A percentile compares a stretch with the other conserved stretches of the same genome.
Conservation (phyloP, 2,113 vertebrate species). For the Cavia porcellus region DNA sequence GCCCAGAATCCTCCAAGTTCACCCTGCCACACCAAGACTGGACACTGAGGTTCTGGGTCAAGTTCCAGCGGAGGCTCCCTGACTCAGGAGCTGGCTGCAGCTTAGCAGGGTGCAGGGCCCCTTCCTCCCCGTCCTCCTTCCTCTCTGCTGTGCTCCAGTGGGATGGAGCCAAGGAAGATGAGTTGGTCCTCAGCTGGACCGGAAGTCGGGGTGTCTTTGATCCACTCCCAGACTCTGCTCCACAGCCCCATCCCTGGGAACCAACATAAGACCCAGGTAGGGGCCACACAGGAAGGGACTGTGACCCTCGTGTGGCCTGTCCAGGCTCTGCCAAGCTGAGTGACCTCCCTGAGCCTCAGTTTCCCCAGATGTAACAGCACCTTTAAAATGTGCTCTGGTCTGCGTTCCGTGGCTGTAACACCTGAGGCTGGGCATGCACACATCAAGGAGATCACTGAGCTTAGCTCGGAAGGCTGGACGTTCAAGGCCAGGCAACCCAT, state of each 20-base stretch:
- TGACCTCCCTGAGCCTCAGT: neutral
- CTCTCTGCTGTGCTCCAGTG: neutral
- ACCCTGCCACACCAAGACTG: fast-evolving
- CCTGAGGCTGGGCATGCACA: neutral
- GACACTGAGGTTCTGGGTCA: too few species aligned
- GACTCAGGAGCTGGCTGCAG: too few species aligned
- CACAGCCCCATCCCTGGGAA: neutral
- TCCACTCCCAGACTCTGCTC: neutral
- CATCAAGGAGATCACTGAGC: neutral
- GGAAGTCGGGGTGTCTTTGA: neutral
- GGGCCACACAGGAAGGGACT: neutral
- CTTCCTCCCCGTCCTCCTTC: neutral
- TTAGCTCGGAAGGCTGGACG: neutral
- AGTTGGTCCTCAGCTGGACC: neutral
- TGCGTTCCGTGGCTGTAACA: neutral
- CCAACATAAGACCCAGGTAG: neutral
- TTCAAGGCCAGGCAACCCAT: neutral
- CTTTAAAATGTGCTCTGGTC: neutral
- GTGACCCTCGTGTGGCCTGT: neutral
- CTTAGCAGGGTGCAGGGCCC: neutral
- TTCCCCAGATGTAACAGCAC: neutral
- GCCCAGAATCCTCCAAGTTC: neutral
- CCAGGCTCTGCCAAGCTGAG: neutral
- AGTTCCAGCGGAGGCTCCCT: fast-evolving
- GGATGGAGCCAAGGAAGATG: neutral